Evolutionary conservation across 2,888 invertebrate genomes (phyloP).

Genomic region (Barypeithes pellucidus): DNA sequence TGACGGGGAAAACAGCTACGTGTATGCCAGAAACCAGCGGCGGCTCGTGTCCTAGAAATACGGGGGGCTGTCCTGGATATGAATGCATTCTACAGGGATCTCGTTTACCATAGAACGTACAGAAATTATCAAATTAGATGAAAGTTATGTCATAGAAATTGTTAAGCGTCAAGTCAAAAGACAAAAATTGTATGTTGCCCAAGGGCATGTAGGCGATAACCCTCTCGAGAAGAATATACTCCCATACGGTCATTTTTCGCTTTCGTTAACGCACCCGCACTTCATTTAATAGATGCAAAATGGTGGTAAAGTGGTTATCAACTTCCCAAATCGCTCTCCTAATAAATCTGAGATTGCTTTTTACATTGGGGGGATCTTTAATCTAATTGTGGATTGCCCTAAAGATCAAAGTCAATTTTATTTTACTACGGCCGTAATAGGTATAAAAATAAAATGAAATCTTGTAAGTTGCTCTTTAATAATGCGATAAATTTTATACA

Average conservation of each 20-base stretch:
- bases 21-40: no score
- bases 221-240: background rate
- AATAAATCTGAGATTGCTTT: slow-evolving; percentile 19
- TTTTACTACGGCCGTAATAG: background rate
- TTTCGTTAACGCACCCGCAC: slow-evolving; percentile 19
- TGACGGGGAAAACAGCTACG: no score
- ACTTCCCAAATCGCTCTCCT: slow-evolving; percentile 18
- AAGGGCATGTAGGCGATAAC: background rate
- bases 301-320: slow-evolving; percentile 42
- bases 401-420: background rate
- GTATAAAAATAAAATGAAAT: background rate
- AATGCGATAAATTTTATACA: background rate
- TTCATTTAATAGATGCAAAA: slow-evolving; percentile 42
- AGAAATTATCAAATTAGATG: no score
- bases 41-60: no score
- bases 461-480: background rate
- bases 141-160: no score
- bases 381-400: background rate
- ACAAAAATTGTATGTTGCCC: no score
- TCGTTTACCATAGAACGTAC: no score
- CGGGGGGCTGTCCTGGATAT: no score
- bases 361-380: slow-evolving; percentile 4
- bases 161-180: no score
- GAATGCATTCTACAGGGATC: no score
- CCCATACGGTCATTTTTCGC: slow-evolving; percentile 33